These are phyloP conservation scores for Leptinotarsa juncta DNA, from an alignment of 2,888 invertebrate genomes.

Conservation along the genomic window DNA sequence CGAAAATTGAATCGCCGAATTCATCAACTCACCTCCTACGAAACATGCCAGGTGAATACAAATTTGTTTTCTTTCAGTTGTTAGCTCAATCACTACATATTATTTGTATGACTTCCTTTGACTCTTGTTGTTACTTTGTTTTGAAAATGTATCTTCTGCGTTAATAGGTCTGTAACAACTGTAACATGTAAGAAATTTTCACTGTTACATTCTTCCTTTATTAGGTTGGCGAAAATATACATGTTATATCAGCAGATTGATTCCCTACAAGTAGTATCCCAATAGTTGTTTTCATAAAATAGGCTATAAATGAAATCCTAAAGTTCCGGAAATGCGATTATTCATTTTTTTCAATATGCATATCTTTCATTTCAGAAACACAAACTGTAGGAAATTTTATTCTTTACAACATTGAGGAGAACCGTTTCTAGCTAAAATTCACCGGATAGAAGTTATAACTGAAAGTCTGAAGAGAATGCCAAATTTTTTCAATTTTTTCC, in stretches of 20 bases:
- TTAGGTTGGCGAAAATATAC: neutral
- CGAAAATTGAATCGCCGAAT: neutral
- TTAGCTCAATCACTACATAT: neutral
- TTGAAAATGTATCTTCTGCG: neutral
- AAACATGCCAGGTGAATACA: neutral
- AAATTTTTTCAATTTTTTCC: neutral
- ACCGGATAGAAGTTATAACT: neutral
- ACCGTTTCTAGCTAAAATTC: neutral
- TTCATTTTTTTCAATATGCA: neutral
- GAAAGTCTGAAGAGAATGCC: neutral
- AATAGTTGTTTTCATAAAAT: too few species aligned
- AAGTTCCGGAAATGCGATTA: neutral
- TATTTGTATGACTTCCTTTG: neutral
- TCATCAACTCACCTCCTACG: neutral
- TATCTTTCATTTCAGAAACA: neutral
- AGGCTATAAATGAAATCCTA: too few species aligned
- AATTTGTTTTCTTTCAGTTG: neutral
- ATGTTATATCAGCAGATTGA: too few species aligned
- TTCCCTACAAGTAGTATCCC: too few species aligned
- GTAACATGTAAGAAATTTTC: neutral
- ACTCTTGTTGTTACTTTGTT: neutral
- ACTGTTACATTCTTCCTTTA: too few species aligned
- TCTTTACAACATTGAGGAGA: neutral
- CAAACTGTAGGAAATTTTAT: neutral
- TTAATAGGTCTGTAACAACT: neutral